Base-by-base conservation (phyloP, 2,113 vertebrate genomes). In the Vireo altiloquus region DNA sequence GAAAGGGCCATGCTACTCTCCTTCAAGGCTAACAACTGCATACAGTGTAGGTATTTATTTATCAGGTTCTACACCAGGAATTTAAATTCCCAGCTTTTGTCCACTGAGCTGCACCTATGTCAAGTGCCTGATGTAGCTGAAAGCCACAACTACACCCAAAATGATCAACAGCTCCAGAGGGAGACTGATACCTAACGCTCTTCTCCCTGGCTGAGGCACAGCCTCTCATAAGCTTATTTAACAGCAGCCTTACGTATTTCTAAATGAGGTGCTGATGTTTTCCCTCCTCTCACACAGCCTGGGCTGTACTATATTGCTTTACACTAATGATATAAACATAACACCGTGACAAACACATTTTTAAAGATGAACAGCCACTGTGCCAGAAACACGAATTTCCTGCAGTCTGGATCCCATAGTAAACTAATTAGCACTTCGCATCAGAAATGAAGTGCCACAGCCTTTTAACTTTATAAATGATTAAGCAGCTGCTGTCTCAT, bases 351-450 rank as follows among this genome's bases (percentile, higher is more conserved):
- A 82, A 92, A 91, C 49, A 54, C 54, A 63, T 31, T 80, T 91
- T 74, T 56, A 25, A 81, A 95, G 68, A 69, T n/a, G 50, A 93
- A 87, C 40, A 93, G 82, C 42, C 22, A 0, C 79, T 52, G 63
- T 63, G 79, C 85, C 93, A 95, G 87, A 94, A 92, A 92, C 74
- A 79, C 2, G 0, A 52, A 63, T 93, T 90, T 88, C 82, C 71
- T 61, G 57, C 74, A 54, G 59, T 35, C 77, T 86, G 33, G 11
- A 88, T 59, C 63, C 78, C 56, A 15, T 27, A 52, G 81, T 72
- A 89, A 92, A 60, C 89, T 95, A 89, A 95, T 97, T 97, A 92
- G 88, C 76, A 47, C 74, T 68, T 92, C 90, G 59, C n/a, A 35
- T 86, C 79, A 93, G 82, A 81, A 93, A 56, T 9, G 33, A 83